These are phyloP conservation scores for Triplophysa dalaica DNA, from an alignment of 2,113 vertebrate species.

Conservation along the genomic window DNA sequence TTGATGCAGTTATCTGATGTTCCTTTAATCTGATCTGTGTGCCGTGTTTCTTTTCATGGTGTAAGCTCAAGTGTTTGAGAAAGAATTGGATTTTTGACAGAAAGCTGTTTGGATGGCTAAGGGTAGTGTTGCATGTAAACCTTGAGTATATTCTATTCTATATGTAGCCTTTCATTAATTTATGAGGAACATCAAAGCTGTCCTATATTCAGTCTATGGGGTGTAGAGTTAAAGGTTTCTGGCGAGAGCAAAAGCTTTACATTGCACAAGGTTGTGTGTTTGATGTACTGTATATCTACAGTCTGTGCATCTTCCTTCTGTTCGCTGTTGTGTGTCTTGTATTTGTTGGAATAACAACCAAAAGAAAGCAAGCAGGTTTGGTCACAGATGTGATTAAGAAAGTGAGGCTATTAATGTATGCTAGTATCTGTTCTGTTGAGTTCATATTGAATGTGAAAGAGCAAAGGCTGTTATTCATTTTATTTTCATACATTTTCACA, in stretches of 20 bases:
- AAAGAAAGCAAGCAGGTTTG: neutral
- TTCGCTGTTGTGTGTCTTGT: constrained; percentile 30
- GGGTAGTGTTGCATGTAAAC: no score
- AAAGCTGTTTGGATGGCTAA: no score
- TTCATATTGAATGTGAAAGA: neutral
- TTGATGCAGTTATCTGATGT: no score
- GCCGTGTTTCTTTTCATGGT: no score
- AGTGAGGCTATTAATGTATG: neutral
- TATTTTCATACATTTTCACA: constrained; percentile 4
- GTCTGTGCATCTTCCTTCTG: constrained; percentile 8
- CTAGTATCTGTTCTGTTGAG: neutral
- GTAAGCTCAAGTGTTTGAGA: no score
- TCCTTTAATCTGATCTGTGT: no score
- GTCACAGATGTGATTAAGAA: neutral
- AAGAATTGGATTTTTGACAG: no score
- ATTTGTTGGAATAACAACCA: neutral
- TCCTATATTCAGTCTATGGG: constrained; percentile 45
- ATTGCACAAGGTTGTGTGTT: constrained; percentile 19
- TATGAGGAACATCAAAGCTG: constrained; percentile 52
- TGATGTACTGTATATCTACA: constrained; percentile 20
- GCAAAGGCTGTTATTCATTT: neutral
- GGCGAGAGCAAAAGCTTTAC: constrained; percentile 49
- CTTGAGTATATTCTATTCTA: no score
- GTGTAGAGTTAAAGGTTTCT: constrained; percentile 48
- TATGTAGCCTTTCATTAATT: constrained; percentile 47